phyloP scores from a whole-genome alignment of 2,797 vertebrate genomes.

The Notolabrus celidotus region DNA sequence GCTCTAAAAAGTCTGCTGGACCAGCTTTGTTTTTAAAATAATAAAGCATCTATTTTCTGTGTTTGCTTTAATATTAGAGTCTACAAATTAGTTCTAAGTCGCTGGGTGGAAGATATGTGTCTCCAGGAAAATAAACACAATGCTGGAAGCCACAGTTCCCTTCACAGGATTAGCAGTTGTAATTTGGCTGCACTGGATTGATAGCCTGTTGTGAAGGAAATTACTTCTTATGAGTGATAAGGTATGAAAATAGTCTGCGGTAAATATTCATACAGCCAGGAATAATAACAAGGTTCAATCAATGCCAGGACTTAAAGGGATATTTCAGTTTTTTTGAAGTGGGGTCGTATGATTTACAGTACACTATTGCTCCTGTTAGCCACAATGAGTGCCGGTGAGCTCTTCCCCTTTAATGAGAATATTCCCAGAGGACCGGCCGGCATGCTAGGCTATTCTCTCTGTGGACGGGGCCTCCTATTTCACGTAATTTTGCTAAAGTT shows the following conservation, averaged over 20 bases:
- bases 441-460: too few species aligned
- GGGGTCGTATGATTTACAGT: too few species aligned
- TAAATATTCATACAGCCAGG: slow-evolving; percentile 15
- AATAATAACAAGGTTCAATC: slow-evolving; percentile 21
- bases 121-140: not conserved
- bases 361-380: too few species aligned
- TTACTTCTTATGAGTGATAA: slow-evolving; percentile 4
- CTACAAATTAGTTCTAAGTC: slow-evolving; percentile 4
- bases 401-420: too few species aligned
- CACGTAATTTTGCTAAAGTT: too few species aligned
- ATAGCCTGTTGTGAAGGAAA: slow-evolving; percentile 15
- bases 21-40: slow-evolving; percentile 4
- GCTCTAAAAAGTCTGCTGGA: not conserved
- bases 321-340: too few species aligned
- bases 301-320: not conserved
- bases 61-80: slow-evolving; percentile 27
- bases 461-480: too few species aligned
- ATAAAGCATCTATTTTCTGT: slow-evolving; percentile 1
- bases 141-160: slow-evolving; percentile 7
- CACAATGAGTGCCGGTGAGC: too few species aligned
- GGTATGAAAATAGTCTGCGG: not conserved
- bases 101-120: not conserved
- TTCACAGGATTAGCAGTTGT: slow-evolving; percentile 25
- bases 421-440: too few species aligned
- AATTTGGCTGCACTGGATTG: slow-evolving; percentile 1